These are phyloP conservation scores for Paragorgia papillata DNA, from an alignment of 92 coral and sea anemone genomes.

Conservation along the genomic window DNA sequence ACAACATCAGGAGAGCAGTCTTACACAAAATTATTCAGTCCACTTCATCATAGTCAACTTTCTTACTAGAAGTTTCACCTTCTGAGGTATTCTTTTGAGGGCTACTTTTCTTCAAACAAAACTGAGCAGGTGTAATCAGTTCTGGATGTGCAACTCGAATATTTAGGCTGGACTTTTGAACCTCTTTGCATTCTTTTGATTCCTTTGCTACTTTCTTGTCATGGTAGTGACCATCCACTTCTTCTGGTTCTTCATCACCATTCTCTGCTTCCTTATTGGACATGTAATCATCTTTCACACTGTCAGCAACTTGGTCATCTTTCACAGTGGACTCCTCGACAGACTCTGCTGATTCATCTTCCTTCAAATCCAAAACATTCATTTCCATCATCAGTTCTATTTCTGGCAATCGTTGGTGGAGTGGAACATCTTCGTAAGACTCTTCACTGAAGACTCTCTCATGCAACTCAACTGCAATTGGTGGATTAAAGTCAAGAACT, in stretches of 20 bases:
- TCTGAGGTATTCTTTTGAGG: neutral
- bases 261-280: neutral
- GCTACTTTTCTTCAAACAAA: slow-evolving; percentile 13
- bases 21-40: no score
- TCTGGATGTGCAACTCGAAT: neutral
- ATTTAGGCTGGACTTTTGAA: neutral
- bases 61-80: neutral
- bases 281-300: no score
- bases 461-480: slow-evolving; percentile 66
- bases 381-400: slow-evolving; percentile 52
- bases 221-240: neutral
- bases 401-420: slow-evolving; percentile 65
- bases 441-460: slow-evolving; percentile 63
- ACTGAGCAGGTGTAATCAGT: slow-evolving; percentile 42
- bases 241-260: slow-evolving; percentile 34
- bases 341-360: neutral
- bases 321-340: neutral
- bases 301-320: no score
- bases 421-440: slow-evolving; percentile 55
- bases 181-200: neutral
- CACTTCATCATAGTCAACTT: neutral
- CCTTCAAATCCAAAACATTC: neutral
- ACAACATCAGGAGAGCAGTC: no score
- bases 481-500: slow-evolving; percentile 76
- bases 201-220: neutral